phyloP scores from a whole-genome alignment of 2,797 vertebrate genomes.

The Hemitrygon akajei region DNA sequence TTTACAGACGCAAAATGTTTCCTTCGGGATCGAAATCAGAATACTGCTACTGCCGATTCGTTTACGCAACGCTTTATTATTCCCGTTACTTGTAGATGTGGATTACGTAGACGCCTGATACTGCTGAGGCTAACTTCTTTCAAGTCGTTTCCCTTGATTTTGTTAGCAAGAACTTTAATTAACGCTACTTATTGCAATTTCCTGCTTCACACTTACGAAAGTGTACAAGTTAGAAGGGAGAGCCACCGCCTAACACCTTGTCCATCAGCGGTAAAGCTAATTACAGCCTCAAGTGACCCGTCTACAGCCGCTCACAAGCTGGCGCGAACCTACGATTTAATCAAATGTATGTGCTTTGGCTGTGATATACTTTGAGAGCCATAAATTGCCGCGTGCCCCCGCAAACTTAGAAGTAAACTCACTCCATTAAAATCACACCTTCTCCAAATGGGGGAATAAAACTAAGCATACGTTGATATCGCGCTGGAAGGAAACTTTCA shows the following conservation, averaged over 20 bases:
- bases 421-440: background rate
- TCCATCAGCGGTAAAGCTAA: background rate
- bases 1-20: background rate
- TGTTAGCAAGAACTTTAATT: slow-evolving; percentile 11
- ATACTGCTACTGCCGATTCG: background rate
- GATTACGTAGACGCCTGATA: background rate
- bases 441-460: background rate
- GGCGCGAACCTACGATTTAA: background rate
- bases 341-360: background rate
- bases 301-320: background rate
- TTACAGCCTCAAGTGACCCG: slow-evolving; percentile 6
- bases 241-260: background rate
- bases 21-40: no score
- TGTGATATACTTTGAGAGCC: background rate
- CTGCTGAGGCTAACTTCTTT: background rate
- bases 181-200: slow-evolving; percentile 5
- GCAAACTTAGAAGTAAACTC: background rate
- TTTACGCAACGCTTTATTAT: background rate
- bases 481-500: background rate
- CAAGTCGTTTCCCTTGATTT: slow-evolving; percentile 3
- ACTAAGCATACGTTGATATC: background rate
- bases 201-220: slow-evolving; percentile 30
- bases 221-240: slow-evolving; percentile 3
- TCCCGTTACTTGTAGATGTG: background rate
- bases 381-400: background rate